Evolutionary conservation across 2,888 invertebrate genomes (phyloP), one percentile per base, ranked within the genome.

Genomic region (Agelastica alni): DNA sequence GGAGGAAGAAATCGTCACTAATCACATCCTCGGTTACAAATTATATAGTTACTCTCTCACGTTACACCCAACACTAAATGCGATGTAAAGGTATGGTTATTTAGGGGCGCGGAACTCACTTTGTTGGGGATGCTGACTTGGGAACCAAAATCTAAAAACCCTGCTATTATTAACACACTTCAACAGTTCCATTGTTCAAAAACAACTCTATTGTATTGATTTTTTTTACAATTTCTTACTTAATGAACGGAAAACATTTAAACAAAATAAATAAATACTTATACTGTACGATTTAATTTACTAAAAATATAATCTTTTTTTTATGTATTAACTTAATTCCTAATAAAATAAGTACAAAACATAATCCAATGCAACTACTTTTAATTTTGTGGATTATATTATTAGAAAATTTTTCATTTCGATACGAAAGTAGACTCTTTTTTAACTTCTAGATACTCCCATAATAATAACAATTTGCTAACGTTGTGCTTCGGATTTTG

Each of bases 71-170:
- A 34, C 53, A 42, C 42, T 56, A 53, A 52, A 49, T 44, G 36
- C 51, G 32, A 51, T 58, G 56, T 52, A 58, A 60, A 60, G 59
- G 59, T 53, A 60, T 59, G 59, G 55, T 60, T 67, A 56, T 71
- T 72, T 71, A 64, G 71, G 74, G 73, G 73, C 71, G 74, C 72
- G 71, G 68, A 67, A 69, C 59, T 63, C 60, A 59, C 64, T 62
- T 56, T 59, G 51, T 57, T 37, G 48, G 51, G 52, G 49, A 53
- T 51, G 56, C 53, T 54, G 55, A 56, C 59, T 62, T 59, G 62
- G 62, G 59, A 62, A 62, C 59, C 37, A 14, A 49, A 43, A 41
- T 54, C 48, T 41, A 58, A 55, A 57, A 54, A 56, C 51, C 57
- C 57, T 32, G 47, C 57, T 55, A 61, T 61, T 59, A 59, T 54